A percentile compares a stretch with the other conserved stretches of the same genome.
phyloP scores from a whole-genome alignment of 2,113 vertebrate species.

The Phrynosoma blainvillii region DNA sequence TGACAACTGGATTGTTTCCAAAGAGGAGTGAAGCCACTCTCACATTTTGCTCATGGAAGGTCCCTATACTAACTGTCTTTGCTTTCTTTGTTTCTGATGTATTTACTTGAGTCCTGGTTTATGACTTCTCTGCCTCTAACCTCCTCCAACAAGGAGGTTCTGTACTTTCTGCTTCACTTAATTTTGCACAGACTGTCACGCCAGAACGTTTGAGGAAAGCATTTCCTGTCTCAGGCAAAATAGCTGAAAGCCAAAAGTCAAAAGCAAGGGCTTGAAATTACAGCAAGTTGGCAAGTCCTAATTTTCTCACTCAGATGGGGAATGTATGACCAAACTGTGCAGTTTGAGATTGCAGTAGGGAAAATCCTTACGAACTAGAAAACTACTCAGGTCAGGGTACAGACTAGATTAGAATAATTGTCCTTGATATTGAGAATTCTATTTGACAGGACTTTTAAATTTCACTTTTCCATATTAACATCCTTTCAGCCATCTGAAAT shows the following conservation, averaged over 20 bases:
- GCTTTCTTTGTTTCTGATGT: neutral
- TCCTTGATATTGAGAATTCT: neutral
- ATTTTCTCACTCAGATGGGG: neutral
- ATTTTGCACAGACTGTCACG: neutral
- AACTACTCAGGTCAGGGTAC: neutral
- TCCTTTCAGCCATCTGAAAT: neutral
- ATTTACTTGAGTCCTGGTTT: slow-evolving; percentile 2
- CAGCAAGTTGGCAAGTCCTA: neutral
- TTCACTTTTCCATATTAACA: no score
- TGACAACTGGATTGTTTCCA: neutral
- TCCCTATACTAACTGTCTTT: slow-evolving; percentile 27
- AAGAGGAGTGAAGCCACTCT: neutral
- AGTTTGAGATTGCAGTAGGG: neutral
- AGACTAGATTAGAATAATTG: neutral
- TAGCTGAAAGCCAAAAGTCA: slow-evolving; percentile 4
- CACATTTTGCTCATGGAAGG: slow-evolving; percentile 18
- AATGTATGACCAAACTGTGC: neutral
- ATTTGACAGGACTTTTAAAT: neutral
- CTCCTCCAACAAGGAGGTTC: neutral
- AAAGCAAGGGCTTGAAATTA: neutral
- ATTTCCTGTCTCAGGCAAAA: slow-evolving; percentile 23
- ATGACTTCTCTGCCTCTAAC: slow-evolving; percentile 40
- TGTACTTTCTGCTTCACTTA: slow-evolving; percentile 63
- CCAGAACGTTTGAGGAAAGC: slow-evolving; percentile 43
- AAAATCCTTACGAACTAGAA: neutral